Conservation (phyloP, 2,888 invertebrate species). For the Scaptomyza parva region DNA sequence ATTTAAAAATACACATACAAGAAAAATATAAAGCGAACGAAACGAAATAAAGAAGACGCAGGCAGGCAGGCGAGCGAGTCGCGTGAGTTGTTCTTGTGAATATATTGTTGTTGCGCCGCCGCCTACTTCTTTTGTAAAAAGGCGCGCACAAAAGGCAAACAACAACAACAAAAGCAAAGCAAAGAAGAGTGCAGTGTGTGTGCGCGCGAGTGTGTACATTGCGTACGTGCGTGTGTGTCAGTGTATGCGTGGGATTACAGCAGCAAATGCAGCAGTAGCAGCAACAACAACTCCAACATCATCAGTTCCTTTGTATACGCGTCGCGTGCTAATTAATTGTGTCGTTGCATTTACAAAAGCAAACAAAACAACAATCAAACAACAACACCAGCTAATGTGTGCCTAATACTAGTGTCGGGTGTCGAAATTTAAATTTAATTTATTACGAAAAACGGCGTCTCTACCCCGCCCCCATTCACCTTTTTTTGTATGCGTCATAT, state of each 20-base stretch:
- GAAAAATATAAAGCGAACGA: slow-evolving; percentile 10
- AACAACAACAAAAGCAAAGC: slow-evolving; percentile 25
- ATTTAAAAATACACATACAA: slow-evolving; percentile 39
- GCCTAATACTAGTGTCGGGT: slow-evolving; percentile 54
- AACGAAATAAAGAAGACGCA: slow-evolving; percentile 39
- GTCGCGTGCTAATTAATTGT: slow-evolving; percentile 68
- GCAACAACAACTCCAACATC: slow-evolving; percentile 18
- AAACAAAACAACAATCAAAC: slow-evolving; percentile 41
- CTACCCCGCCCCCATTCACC: slow-evolving; percentile 3
- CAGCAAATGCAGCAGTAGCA: slow-evolving; percentile 25
- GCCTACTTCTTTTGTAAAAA: slow-evolving; percentile 48
- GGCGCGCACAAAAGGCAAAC: slow-evolving; percentile 46
- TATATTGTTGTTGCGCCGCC: slow-evolving; percentile 44
- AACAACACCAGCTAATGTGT: slow-evolving; percentile 57
- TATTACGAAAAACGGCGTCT: slow-evolving; percentile 37
- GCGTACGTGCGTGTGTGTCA: slow-evolving; percentile 6
- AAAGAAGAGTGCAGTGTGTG: slow-evolving; percentile 15
- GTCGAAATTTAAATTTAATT: slow-evolving; percentile 60
- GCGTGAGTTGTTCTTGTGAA: slow-evolving; percentile 33
- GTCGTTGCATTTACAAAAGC: slow-evolving; percentile 49
- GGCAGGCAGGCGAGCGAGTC: slow-evolving; percentile 34
- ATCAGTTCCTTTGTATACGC: slow-evolving; percentile 41
- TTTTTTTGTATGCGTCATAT: slow-evolving; percentile 65
- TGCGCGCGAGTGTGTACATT: slow-evolving; percentile 16
- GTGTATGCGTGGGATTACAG: slow-evolving; percentile 40